These are phyloP conservation scores for Nowickia ferox DNA, from an alignment of 2,888 invertebrate species.

Conservation along the genomic window DNA sequence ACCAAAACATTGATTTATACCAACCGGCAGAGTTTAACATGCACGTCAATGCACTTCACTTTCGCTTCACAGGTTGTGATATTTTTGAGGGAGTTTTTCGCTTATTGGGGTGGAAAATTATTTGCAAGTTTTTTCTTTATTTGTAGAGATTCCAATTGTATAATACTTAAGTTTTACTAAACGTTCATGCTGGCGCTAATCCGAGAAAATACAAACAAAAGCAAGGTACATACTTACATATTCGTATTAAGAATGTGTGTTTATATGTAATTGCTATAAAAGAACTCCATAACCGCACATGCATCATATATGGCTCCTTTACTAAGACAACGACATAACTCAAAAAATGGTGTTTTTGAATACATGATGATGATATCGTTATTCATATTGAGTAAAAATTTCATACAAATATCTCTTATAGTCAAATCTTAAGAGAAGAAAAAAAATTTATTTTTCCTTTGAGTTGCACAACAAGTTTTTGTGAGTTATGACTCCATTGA, in stretches of 20 bases:
- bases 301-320: not conserved
- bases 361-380: too few species aligned
- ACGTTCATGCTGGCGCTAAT: constrained; percentile 63
- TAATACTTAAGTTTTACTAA: constrained; percentile 28
- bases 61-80: constrained; percentile 57
- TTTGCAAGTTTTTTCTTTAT: constrained; percentile 55
- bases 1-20: constrained; percentile 67
- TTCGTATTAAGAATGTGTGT: too few species aligned
- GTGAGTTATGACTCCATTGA: too few species aligned
- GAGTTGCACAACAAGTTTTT: too few species aligned
- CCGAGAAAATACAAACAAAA: constrained; percentile 52
- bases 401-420: too few species aligned
- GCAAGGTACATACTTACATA: constrained; percentile 8
- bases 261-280: not conserved
- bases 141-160: constrained; percentile 62
- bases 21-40: constrained; percentile 42
- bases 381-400: too few species aligned
- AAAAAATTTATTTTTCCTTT: too few species aligned
- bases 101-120: constrained; percentile 65
- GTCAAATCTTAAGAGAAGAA: too few species aligned
- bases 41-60: constrained; percentile 57
- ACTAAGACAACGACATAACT: too few species aligned
- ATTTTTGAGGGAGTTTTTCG: constrained; percentile 31
- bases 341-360: too few species aligned
- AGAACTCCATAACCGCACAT: not conserved